Conservation (phyloP, 2,888 invertebrate genomes). For the Agrochola lychnidis region DNA sequence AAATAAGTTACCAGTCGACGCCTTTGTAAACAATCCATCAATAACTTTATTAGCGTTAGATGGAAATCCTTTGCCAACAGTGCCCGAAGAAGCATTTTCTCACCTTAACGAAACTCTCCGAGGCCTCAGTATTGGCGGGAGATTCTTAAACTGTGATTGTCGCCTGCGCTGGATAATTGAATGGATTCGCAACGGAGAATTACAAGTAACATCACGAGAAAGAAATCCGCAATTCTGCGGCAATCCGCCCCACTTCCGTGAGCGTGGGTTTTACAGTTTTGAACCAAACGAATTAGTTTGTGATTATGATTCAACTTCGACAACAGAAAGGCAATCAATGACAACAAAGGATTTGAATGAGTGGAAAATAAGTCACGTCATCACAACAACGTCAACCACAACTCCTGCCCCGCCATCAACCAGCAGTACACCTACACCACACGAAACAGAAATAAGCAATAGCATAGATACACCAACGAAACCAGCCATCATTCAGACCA, state of each 20-base stretch:
- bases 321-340: constrained; percentile 73
- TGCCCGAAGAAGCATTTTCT: constrained; percentile 94
- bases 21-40: constrained; percentile 95
- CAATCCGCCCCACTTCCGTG: constrained; percentile 94
- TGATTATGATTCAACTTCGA: constrained; percentile 82
- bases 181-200: constrained; percentile 96
- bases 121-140: constrained; percentile 96
- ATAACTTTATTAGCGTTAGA: constrained; percentile 97
- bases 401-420: constrained; percentile 68
- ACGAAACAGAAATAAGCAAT: constrained; percentile 68
- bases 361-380: constrained; percentile 75
- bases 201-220: constrained; percentile 98
- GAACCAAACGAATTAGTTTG: constrained; percentile 94
- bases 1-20: constrained; percentile 94
- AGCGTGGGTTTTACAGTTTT: constrained; percentile 96
- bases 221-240: constrained; percentile 98
- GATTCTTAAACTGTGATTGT: constrained; percentile 97
- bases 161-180: constrained; percentile 96
- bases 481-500: constrained; percentile 61
- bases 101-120: constrained; percentile 95
- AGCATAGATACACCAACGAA: constrained; percentile 74
- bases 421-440: constrained; percentile 74
- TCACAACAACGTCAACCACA: constrained; percentile 75
- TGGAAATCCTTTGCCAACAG: constrained; percentile 96
- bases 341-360: constrained; percentile 70